Percentiles rank a stretch among this genome's conserved stretches.
These are phyloP conservation scores for Bembecia ichneumoniformis DNA, from an alignment of 2,888 invertebrate species.

Conservation along the genomic window DNA sequence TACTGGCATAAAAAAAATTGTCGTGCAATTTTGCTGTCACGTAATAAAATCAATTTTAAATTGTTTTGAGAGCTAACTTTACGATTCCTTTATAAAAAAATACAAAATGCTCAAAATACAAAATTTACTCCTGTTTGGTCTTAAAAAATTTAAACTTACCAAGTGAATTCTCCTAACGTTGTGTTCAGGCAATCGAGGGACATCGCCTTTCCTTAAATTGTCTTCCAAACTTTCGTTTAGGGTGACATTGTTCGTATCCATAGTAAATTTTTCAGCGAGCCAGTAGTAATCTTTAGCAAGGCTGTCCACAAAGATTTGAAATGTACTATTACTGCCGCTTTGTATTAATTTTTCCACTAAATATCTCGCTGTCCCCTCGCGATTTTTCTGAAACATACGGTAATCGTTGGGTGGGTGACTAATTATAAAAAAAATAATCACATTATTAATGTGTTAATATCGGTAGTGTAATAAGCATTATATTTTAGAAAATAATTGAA, in stretches of 20 bases:
- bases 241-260: slow-evolving; percentile 31
- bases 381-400: slow-evolving; percentile 37
- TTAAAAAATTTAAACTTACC: slow-evolving; percentile 36
- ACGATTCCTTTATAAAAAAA: too few relatives aligned
- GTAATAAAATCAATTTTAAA: too few relatives aligned
- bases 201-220: slow-evolving; percentile 68
- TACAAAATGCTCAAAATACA: too few relatives aligned
- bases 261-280: slow-evolving; percentile 65
- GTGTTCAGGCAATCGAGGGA: slow-evolving; percentile 70
- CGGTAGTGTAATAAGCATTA: too few relatives aligned
- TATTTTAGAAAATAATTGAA: too few relatives aligned
- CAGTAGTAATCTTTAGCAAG: slow-evolving; percentile 70
- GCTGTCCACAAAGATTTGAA: slow-evolving; percentile 68
- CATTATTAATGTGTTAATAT: too few relatives aligned
- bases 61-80: too few relatives aligned
- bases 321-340: slow-evolving; percentile 56
- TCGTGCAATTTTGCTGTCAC: too few relatives aligned
- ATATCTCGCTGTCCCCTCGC: slow-evolving; percentile 43
- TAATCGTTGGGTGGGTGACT: too few relatives aligned
- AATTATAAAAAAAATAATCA: too few relatives aligned
- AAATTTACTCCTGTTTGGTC: too few relatives aligned
- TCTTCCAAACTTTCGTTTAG: slow-evolving; percentile 61
- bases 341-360: slow-evolving; percentile 50
- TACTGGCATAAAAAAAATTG: too few relatives aligned
- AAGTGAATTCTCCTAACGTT: slow-evolving; percentile 61